phyloP scores from a whole-genome alignment of 1,140 invertebrate genomes.

The Neodiprion pinetum region DNA sequence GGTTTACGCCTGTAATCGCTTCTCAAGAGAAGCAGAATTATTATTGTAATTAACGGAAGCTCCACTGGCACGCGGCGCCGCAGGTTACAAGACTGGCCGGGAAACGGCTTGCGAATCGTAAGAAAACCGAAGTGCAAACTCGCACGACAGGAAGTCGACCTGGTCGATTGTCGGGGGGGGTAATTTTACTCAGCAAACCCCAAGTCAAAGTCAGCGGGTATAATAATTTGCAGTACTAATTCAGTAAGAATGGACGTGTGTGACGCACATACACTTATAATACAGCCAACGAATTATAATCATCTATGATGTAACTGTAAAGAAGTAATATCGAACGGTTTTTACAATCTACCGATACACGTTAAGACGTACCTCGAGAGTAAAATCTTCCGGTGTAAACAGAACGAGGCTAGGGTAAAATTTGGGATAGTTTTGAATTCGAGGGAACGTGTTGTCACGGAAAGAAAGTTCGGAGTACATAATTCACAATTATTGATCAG shows the following conservation, averaged over 20 bases:
- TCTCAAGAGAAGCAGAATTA: background rate
- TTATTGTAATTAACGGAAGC: background rate
- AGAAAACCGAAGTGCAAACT: background rate
- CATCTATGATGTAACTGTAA: no score
- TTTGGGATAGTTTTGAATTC: background rate
- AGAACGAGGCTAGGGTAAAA: no score
- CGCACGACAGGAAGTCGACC: conserved; percentile 6
- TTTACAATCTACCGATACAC: no score
- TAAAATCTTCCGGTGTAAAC: no score
- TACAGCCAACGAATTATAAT: no score
- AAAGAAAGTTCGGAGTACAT: background rate
- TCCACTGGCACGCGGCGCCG: background rate
- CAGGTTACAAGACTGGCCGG: background rate
- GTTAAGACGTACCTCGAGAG: no score
- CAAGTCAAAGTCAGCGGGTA: no score
- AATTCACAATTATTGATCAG: background rate
- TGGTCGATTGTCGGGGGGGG: background rate
- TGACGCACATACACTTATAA: no score
- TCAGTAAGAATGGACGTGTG: no score
- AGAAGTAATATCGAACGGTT: no score
- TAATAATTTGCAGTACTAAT: no score
- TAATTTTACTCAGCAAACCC: background rate
- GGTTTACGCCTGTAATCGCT: background rate
- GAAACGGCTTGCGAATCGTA: background rate
- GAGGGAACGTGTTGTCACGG: background rate